Percentiles rank a stretch among this genome's conserved stretches.
These are phyloP conservation scores for Leptinotarsa haldemani DNA, from an alignment of 2,888 invertebrate species.

Conservation along the genomic window DNA sequence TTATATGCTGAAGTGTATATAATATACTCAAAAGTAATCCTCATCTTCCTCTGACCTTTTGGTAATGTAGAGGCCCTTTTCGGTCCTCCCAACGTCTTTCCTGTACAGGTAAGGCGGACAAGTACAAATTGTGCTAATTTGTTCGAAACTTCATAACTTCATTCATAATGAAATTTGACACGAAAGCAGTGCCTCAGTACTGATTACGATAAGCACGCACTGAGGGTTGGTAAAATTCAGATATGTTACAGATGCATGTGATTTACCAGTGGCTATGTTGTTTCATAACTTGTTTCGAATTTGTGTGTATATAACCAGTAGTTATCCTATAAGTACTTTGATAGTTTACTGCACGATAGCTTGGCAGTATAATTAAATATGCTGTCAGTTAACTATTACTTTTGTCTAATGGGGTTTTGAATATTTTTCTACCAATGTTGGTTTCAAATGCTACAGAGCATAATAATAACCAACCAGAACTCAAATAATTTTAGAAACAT, in stretches of 20 bases:
- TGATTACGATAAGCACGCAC: constrained; percentile 16
- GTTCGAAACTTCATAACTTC: constrained; percentile 14
- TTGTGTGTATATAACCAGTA: neutral
- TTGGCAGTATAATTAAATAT: neutral
- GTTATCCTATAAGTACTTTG: neutral
- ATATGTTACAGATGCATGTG: constrained; percentile 5
- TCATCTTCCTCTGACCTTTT: constrained; percentile 42
- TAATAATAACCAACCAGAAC: too few species aligned
- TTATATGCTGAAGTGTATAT: neutral
- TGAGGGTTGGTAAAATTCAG: constrained; percentile 5
- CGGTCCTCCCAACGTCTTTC: constrained; percentile 38
- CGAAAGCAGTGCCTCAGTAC: neutral
- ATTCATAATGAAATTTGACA: constrained; percentile 13
- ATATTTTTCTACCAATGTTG: too few species aligned
- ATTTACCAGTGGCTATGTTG: constrained; percentile 1
- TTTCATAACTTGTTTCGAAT: constrained; percentile 3
- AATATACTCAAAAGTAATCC: constrained; percentile 36
- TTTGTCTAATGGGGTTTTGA: neutral
- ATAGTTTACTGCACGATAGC: neutral
- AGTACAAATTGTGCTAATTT: constrained; percentile 6
- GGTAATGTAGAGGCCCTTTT: constrained; percentile 45
- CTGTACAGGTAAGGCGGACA: constrained; percentile 41
- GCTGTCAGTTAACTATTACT: neutral
- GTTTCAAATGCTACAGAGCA: too few species aligned
- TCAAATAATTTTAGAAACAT: too few species aligned